Conservation (phyloP, 2,888 invertebrate genomes). For the Nesidiocoris tenuis region DNA sequence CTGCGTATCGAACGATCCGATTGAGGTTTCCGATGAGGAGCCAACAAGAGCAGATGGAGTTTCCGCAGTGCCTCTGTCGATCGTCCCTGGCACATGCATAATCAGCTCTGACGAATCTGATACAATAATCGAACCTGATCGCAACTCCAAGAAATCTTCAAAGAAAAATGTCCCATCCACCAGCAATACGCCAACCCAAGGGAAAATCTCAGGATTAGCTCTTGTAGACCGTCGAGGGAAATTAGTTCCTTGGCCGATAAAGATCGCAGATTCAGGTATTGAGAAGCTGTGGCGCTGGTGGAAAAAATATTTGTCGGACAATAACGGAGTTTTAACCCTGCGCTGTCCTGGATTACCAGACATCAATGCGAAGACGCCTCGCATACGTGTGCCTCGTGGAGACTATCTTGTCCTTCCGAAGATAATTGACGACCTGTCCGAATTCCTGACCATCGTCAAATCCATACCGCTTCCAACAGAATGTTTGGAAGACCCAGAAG, state of each 20-base stretch:
- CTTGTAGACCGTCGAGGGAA: neutral
- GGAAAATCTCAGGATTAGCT: neutral
- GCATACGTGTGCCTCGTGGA: neutral
- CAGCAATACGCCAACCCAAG: neutral
- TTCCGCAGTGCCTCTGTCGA: too few relatives aligned
- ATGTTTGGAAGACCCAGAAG: neutral
- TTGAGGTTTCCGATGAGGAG: conserved; percentile 6
- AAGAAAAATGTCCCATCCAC: too few relatives aligned
- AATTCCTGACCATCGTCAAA: neutral
- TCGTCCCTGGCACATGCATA: too few relatives aligned
- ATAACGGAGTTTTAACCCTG: neutral
- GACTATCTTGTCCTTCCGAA: conserved; percentile 5
- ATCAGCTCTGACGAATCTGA: too few relatives aligned
- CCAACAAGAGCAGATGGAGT: neutral
- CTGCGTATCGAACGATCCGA: neutral
- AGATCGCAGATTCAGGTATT: neutral
- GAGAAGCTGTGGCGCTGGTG: conserved; percentile 21
- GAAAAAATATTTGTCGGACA: neutral
- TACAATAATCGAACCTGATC: too few relatives aligned
- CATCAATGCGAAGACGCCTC: neutral
- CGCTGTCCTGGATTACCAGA: neutral
- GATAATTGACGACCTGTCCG: conserved; percentile 1
- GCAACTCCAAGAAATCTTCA: too few relatives aligned
- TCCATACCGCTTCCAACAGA: neutral
- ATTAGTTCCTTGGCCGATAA: neutral